These are phyloP conservation scores for Gallinago undulata DNA, from an alignment of 2,113 vertebrate genomes.

Conservation along the genomic window DNA sequence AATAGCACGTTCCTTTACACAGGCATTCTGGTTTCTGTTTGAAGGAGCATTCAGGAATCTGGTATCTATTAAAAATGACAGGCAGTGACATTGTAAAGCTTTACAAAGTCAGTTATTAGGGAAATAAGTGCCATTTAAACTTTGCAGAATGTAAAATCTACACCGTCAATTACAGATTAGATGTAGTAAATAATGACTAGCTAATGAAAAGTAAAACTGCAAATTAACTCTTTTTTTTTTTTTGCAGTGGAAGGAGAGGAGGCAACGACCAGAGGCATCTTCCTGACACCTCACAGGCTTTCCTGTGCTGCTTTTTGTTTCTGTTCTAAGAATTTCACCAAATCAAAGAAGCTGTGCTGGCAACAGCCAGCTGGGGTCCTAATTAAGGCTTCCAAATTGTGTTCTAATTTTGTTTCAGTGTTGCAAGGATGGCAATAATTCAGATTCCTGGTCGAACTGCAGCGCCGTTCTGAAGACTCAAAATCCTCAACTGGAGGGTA, in stretches of 20 bases:
- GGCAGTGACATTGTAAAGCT: not conserved
- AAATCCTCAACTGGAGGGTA: not conserved
- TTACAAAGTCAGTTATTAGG: not conserved
- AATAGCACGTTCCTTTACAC: not conserved
- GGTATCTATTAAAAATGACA: not conserved
- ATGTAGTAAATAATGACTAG: not conserved
- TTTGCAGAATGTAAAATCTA: not conserved
- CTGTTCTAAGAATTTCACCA: not conserved
- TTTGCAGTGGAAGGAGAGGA: not conserved
- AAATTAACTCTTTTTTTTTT: not conserved
- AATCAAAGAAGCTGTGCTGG: not conserved
- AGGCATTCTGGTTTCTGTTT: not conserved
- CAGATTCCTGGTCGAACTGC: not conserved
- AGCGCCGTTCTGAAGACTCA: not conserved
- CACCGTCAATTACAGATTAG: not conserved
- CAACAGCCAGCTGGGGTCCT: not conserved
- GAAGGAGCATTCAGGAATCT: not conserved
- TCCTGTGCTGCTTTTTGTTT: not conserved
- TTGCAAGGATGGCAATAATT: conserved; percentile 1
- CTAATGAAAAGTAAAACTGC: not conserved
- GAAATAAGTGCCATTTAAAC: not conserved
- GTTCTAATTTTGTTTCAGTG: not conserved
- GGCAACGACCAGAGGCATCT: not conserved
- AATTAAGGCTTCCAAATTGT: conserved; percentile 23
- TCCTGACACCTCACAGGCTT: not conserved